Evolutionary conservation across 2,888 invertebrate genomes (phyloP).

Genomic region (Melanchra persicariae): DNA sequence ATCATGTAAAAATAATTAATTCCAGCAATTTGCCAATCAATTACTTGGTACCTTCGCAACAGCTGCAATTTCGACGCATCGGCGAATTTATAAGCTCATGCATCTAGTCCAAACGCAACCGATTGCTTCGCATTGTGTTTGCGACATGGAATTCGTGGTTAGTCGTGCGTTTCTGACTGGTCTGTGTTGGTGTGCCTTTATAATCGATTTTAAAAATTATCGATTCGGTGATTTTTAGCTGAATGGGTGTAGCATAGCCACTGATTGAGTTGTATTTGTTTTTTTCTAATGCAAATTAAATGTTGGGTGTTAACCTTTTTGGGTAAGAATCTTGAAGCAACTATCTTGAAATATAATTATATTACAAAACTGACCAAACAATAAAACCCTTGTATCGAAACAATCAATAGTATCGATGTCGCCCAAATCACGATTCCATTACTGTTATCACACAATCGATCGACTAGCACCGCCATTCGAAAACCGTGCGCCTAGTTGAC

Average conservation of each 20-base stretch:
- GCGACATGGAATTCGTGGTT: slow-evolving; percentile 66
- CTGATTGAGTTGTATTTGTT: neutral
- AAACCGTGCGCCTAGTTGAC: slow-evolving; percentile 41
- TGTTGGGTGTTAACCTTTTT: neutral
- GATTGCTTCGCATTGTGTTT: slow-evolving; percentile 69
- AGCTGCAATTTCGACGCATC: slow-evolving; percentile 71
- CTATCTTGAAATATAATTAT: slow-evolving; percentile 1
- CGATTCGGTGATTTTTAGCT: slow-evolving; percentile 37
- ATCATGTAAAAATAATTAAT: slow-evolving; percentile 49
- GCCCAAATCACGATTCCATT: slow-evolving; percentile 53
- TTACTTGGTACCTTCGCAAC: slow-evolving; percentile 64
- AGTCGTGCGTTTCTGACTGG: slow-evolving; percentile 67
- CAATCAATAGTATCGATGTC: slow-evolving; percentile 36
- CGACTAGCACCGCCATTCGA: slow-evolving; percentile 10
- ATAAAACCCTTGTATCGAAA: slow-evolving; percentile 22
- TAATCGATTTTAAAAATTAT: slow-evolving; percentile 48
- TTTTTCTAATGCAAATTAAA: slow-evolving; percentile 7
- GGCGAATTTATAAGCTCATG: slow-evolving; percentile 72
- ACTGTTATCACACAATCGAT: slow-evolving; percentile 45
- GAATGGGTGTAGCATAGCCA: slow-evolving; percentile 19
- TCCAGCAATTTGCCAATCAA: slow-evolving; percentile 63
- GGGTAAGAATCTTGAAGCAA: neutral
- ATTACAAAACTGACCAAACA: slow-evolving; percentile 31
- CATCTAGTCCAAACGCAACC: slow-evolving; percentile 71
- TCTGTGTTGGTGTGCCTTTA: slow-evolving; percentile 62